Evolutionary conservation across 2,113 vertebrate genomes (phyloP).

Genomic region (Promerops cafer): DNA sequence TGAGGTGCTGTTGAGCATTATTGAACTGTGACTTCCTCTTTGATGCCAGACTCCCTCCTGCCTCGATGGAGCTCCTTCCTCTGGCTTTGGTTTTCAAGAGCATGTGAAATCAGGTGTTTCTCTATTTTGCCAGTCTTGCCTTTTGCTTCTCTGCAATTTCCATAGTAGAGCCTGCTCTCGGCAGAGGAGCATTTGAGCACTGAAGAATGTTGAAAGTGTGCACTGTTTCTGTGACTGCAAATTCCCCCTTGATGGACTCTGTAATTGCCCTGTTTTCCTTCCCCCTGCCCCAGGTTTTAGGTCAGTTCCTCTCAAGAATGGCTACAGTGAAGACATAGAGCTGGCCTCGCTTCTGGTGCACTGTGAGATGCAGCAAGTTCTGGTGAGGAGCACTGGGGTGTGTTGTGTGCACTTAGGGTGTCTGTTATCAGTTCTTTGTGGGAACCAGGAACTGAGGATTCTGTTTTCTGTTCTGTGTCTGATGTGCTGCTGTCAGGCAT

Average conservation of each 20-base stretch:
- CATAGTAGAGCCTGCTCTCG: background rate
- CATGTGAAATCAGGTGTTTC: background rate
- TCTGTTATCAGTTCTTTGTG: background rate
- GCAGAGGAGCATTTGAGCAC: background rate
- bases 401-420: background rate
- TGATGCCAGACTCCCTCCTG: background rate
- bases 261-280: background rate
- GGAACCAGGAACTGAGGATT: background rate
- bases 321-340: conserved; percentile 88
- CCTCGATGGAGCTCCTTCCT: background rate
- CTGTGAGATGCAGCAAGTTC: conserved; percentile 81
- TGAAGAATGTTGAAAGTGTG: background rate
- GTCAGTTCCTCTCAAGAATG: conserved; percentile 90
- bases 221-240: background rate
- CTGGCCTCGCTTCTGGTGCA: conserved; percentile 89
- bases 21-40: background rate
- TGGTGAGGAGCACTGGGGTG: conserved; percentile 69
- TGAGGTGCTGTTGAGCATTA: background rate
- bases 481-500: background rate
- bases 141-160: background rate
- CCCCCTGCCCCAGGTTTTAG: conserved; percentile 78
- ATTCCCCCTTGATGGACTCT: background rate
- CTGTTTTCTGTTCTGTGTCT: background rate
- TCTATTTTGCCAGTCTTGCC: background rate
- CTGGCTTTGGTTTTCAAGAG: background rate